Percentiles rank a stretch among this genome's conserved stretches.
Conservation (phyloP, 2,797 vertebrate species). For the Cyclura pinguis region DNA sequence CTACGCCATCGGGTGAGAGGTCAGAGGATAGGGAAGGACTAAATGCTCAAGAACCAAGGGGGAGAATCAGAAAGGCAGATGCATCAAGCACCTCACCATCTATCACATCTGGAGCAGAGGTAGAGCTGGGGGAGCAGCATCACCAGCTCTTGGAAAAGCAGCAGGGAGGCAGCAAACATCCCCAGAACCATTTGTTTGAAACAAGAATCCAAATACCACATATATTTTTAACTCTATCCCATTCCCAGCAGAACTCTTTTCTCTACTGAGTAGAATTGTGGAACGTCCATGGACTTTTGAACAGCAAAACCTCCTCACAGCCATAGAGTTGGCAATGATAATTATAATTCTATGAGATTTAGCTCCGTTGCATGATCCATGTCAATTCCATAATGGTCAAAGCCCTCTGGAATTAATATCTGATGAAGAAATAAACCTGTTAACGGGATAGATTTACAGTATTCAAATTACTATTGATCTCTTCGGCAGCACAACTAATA, state of each 20-base stretch:
- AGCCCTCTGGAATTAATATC: conserved; percentile 74
- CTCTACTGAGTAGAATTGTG: neutral
- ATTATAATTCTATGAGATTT: conserved; percentile 26
- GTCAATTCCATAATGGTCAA: conserved; percentile 40
- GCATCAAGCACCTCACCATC: no score
- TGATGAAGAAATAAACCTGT: conserved; percentile 76
- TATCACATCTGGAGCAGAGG: no score
- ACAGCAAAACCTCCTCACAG: neutral
- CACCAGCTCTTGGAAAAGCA: no score
- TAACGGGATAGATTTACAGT: conserved; percentile 75
- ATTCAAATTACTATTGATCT: conserved; percentile 80
- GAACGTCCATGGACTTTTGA: neutral
- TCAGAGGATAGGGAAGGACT: no score
- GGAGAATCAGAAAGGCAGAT: no score
- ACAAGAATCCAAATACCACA: neutral
- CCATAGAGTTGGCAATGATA: conserved; percentile 14
- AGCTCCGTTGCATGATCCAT: conserved; percentile 27
- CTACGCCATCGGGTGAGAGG: no score
- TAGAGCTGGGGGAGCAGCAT: no score
- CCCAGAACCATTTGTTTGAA: no score
- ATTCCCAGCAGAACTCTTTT: conserved; percentile 1
- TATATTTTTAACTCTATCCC: neutral
- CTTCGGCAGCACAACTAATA: conserved; percentile 67
- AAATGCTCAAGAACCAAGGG: no score
- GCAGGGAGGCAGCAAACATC: no score